phyloP scores from a whole-genome alignment of 2,888 invertebrate species.

The Halictus quadricinctus region DNA sequence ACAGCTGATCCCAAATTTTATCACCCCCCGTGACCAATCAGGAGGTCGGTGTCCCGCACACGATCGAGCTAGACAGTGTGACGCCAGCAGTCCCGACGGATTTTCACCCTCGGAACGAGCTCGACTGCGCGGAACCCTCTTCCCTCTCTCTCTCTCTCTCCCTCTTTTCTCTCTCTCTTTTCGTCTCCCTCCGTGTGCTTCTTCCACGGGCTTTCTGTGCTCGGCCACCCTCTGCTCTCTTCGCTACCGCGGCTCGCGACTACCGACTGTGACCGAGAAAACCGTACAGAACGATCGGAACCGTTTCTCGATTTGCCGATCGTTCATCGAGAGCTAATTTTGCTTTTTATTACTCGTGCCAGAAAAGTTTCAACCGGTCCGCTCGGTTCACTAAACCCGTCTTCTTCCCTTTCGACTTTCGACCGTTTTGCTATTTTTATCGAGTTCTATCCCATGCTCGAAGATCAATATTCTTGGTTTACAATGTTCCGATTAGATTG shows the following conservation, averaged over 20 bases:
- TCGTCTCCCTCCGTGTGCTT: not conserved
- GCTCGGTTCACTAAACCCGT: not conserved
- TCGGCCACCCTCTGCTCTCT: constrained; percentile 16
- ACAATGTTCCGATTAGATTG: too few species aligned
- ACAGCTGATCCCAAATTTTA: constrained; percentile 71
- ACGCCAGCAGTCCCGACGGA: constrained; percentile 69
- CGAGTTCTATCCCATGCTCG: not conserved
- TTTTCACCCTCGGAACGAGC: constrained; percentile 71
- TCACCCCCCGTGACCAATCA: constrained; percentile 65
- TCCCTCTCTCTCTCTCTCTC: not conserved
- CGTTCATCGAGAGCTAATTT: not conserved
- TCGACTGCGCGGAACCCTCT: constrained; percentile 46
- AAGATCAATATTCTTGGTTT: not conserved
- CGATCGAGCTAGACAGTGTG: constrained; percentile 69
- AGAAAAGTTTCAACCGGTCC: not conserved
- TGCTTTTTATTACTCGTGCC: not conserved
- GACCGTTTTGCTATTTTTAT: not conserved
- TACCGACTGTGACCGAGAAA: constrained; percentile 47
- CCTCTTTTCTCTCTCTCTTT: not conserved
- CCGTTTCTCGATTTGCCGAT: not conserved
- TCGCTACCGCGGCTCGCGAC: constrained; percentile 20
- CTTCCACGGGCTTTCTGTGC: not conserved
- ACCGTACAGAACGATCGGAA: constrained; percentile 15
- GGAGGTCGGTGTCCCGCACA: constrained; percentile 66
- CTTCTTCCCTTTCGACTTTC: not conserved